Percentiles rank a stretch among this genome's conserved stretches.
Conservation (phyloP, 2,113 vertebrate species). For the Petromus typicus region DNA sequence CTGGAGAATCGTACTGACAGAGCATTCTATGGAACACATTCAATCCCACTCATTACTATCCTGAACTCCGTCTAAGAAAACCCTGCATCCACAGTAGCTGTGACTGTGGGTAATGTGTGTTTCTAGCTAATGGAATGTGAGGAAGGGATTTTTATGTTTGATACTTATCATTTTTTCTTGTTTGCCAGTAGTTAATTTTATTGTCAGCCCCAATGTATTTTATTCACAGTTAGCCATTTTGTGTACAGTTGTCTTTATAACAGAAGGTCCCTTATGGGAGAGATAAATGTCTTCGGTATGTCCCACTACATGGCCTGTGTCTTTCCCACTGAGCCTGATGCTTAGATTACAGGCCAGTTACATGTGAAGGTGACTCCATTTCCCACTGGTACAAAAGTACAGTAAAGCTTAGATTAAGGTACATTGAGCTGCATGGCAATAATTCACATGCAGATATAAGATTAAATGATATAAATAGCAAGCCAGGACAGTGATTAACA, state of each 20-base stretch:
- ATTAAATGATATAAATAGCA: constrained; percentile 84
- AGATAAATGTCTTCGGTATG: background rate
- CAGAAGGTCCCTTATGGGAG: constrained; percentile 18
- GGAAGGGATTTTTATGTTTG: background rate
- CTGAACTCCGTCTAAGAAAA: background rate
- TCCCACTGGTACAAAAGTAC: constrained; percentile 50
- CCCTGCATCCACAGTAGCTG: background rate
- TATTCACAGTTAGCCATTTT: constrained; percentile 42
- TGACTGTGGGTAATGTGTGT: background rate
- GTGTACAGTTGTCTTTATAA: constrained; percentile 44
- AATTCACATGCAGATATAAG: constrained; percentile 76
- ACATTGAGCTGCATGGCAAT: constrained; percentile 72
- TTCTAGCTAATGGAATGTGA: background rate
- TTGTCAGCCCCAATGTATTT: background rate
- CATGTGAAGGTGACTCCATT: constrained; percentile 73
- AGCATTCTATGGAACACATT: background rate
- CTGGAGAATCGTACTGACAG: background rate
- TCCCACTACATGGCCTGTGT: constrained; percentile 35
- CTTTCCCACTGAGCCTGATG: constrained; percentile 52
- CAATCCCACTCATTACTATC: background rate
- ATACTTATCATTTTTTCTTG: constrained; percentile 31
- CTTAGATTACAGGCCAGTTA: constrained; percentile 74
- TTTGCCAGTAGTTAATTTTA: constrained; percentile 21
- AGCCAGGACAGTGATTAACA: constrained; percentile 70
- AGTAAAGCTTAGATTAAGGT: constrained; percentile 74